Evolutionary conservation across 1,140 invertebrate genomes (phyloP).

Genomic region (Drosophila sturtevanti): DNA sequence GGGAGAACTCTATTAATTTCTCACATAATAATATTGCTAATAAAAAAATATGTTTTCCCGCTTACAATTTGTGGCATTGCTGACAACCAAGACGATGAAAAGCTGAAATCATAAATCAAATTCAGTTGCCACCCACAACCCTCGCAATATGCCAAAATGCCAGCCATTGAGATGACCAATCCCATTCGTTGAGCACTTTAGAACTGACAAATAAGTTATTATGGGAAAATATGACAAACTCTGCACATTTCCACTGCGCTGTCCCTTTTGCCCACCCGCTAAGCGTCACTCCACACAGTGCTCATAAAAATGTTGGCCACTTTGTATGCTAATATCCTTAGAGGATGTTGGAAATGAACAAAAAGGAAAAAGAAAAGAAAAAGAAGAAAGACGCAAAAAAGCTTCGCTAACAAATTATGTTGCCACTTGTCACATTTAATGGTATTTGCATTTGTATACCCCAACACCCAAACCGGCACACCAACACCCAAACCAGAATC

Average conservation of each 20-base stretch:
- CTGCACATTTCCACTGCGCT: slow-evolving; percentile 45
- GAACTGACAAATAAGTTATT: slow-evolving; percentile 65
- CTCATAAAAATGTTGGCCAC: slow-evolving; percentile 62
- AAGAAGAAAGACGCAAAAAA: slow-evolving; percentile 25
- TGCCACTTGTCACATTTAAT: slow-evolving; percentile 81
- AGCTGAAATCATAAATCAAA: slow-evolving; percentile 19
- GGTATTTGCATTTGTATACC: slow-evolving; percentile 79
- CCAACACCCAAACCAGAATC: slow-evolving; percentile 6
- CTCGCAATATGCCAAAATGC: slow-evolving; percentile 23
- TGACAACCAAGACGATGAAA: not conserved
- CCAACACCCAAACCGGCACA: slow-evolving; percentile 12
- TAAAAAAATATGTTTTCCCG: not conserved
- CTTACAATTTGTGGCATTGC: not conserved
- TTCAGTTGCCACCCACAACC: not conserved
- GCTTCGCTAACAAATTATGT: slow-evolving; percentile 77
- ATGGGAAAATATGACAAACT: slow-evolving; percentile 73
- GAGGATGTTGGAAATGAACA: slow-evolving; percentile 5
- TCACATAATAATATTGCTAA: not conserved
- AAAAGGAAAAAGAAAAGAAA: slow-evolving; percentile 24
- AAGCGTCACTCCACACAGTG: not conserved
- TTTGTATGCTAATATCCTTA: slow-evolving; percentile 74
- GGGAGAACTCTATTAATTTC: not conserved
- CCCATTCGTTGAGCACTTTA: slow-evolving; percentile 28
- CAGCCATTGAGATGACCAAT: slow-evolving; percentile 48
- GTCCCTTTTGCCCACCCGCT: slow-evolving; percentile 8